Base-by-base conservation (phyloP, 2,888 invertebrate genomes). In the Megaustenia siamemsis region DNA sequence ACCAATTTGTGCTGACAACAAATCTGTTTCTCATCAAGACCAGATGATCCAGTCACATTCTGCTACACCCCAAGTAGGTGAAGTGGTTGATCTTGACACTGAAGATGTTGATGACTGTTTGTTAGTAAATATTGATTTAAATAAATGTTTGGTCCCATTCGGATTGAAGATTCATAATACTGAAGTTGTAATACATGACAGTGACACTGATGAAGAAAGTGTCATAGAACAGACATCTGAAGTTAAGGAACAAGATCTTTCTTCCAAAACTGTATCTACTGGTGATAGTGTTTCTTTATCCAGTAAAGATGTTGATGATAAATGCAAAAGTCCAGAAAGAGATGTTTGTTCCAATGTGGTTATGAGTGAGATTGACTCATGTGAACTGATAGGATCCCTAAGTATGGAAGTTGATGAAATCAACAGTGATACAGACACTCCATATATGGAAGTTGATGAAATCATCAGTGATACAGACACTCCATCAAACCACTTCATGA, bases 71-170 rank as follows among this genome's bases (percentile, higher is more conserved):
- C 24, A 45, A 75, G 35, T 53, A 56, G 32, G 24, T 8, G 77
- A 49, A 83, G 60, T 76, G 28, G 73, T 83, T 24, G 82, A 83
- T 66, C 49, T 83, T 66, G 83, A 83, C n/a, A 66, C 40, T 21
- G 83, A 83, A 77, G 76, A 76, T 35, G n/a, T 49, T 63, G 83
- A 77, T 66, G 83, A 83, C 32, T 83, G 76, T 43, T 53, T 77
- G 43, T 28, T 83, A 3, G 83, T 83, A 5, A 77, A 76, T 60
- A 77, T 77, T 43, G 83, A 83, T 53, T 38, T 76, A 1, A 83
- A 40, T 35, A 76, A 38, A 45, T 21, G 38, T n/a, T 28, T 1
- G 15, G 53, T 66, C 21, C 53, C 76, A 32, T 77, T 24, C 40
- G 77, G 38, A 21, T 56, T 21, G 21, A 76, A 53, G 40, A 45